Evolutionary conservation across 2,797 vertebrate species (phyloP).

Genomic region (Malurus leucopterus): DNA sequence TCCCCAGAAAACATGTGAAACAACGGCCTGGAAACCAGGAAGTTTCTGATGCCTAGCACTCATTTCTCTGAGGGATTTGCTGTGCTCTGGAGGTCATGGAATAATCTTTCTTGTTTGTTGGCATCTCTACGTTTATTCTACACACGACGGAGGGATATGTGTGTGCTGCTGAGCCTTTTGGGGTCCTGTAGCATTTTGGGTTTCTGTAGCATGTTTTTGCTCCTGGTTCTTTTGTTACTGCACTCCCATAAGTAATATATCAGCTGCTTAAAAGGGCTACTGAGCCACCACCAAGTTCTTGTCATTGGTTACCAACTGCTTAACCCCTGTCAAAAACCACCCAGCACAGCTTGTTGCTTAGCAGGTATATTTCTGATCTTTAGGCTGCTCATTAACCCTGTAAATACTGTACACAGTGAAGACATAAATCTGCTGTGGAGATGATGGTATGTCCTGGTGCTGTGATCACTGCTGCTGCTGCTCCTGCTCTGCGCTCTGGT

Average conservation of each 20-base stretch:
- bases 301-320: slow-evolving; percentile 19
- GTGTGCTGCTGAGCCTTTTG: neutral
- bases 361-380: slow-evolving; percentile 65
- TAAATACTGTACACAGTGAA: neutral
- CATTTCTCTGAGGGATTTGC: slow-evolving; percentile 26
- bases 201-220: neutral
- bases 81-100: slow-evolving; percentile 1
- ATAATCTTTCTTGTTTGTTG: slow-evolving; percentile 20
- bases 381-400: slow-evolving; percentile 47
- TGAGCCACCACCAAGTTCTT: slow-evolving; percentile 32
- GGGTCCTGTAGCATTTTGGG: neutral
- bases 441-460: neutral
- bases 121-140: slow-evolving; percentile 11
- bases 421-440: neutral
- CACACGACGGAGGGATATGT: accelerated
- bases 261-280: slow-evolving; percentile 59
- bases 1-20: slow-evolving; percentile 14
- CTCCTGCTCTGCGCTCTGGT: accelerated
- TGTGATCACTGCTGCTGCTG: neutral
- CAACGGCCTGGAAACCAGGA: slow-evolving; percentile 9
- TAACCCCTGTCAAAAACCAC: slow-evolving; percentile 52
- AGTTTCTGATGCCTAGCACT: slow-evolving; percentile 18
- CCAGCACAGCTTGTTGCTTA: slow-evolving; percentile 63
- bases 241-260: neutral
- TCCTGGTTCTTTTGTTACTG: neutral